Evolutionary conservation across 2,113 vertebrate genomes (phyloP), one percentile per base, ranked within the genome.

Genomic region (Megalops atlanticus): DNA sequence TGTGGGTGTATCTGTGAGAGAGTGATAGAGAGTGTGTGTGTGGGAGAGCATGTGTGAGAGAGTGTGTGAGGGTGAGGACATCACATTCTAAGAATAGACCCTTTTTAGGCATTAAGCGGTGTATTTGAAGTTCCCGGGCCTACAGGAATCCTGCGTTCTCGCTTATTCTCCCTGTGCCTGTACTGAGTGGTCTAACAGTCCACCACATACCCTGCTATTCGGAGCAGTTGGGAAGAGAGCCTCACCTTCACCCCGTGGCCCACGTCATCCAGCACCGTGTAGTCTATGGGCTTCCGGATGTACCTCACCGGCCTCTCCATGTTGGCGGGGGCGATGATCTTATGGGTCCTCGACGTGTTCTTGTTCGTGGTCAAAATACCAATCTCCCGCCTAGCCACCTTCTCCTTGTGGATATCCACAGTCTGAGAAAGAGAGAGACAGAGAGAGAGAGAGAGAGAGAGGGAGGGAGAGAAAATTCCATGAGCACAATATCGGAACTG

Each of bases 291-390:
- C 90, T 99, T 99, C 88, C 98, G 95, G 91, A 99, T 99, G 92
- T 99, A 99, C 91, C 98, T 96, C 93, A 99, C 98, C 33, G 98
- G 98, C 69, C 98, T 95, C 89, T 99, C 98, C 95, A 98, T 97
- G 94, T 99, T 99, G 47, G 95, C 97, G 0, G 98, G 98, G 41
- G 98, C 98, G 86, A 99, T 99, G 90, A 99, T 99, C 95, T 99
- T 99, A 92, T 99, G 98, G 86, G 97, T 99, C 92, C 98, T 96
- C 41, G 98, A 96, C 39, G 98, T 99, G 94, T 99, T 99, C 92
- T 99, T 99, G 88, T 99, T 99, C 84, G 98, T 99, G 87, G 98
- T 99, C 91, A 99, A 92, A 93, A 99, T 99, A 85, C 98, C 98
- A 64, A 99, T 99, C 93, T 99, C 98, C 91, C 98, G 96, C 87